Percentiles rank a stretch among this genome's conserved stretches.
phyloP scores from a whole-genome alignment of 2,113 vertebrate genomes.

The Cranoglanis bouderius region DNA sequence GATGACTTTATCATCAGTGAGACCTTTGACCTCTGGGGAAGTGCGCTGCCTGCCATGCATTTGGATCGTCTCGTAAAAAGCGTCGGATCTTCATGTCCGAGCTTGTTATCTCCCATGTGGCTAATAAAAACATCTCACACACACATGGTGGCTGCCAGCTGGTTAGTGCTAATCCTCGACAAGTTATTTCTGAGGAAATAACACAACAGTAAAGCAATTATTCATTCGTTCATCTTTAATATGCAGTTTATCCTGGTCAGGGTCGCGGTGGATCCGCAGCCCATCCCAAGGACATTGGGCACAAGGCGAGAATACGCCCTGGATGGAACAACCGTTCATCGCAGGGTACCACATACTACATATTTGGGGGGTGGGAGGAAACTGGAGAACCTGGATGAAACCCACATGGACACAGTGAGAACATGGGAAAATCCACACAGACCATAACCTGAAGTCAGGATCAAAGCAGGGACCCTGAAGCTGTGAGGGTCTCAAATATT shows the following conservation, averaged over 20 bases:
- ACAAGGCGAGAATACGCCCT: background rate
- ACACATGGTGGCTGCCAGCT: background rate
- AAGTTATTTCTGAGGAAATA: background rate
- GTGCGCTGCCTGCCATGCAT: background rate
- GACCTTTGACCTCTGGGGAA: constrained; percentile 34
- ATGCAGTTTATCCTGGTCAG: background rate
- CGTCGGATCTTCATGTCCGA: constrained; percentile 16
- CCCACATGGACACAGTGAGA: background rate
- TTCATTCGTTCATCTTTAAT: background rate
- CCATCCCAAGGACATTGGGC: background rate
- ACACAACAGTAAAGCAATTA: background rate
- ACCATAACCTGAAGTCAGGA: background rate
- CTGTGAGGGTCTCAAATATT: background rate
- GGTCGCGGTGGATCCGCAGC: background rate
- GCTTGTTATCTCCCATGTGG: constrained; percentile 27
- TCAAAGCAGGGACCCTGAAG: background rate
- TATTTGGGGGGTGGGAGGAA: background rate
- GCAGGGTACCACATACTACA: too few species aligned
- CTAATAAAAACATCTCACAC: constrained; percentile 1
- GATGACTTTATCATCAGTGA: constrained; percentile 34
- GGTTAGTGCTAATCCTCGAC: background rate
- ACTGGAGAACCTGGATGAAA: background rate
- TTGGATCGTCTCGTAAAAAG: constrained; percentile 34
- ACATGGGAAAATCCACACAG: background rate
- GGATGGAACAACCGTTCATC: background rate